phyloP scores from a whole-genome alignment of 2,113 vertebrate genomes.

The Pteropus alecto region DNA sequence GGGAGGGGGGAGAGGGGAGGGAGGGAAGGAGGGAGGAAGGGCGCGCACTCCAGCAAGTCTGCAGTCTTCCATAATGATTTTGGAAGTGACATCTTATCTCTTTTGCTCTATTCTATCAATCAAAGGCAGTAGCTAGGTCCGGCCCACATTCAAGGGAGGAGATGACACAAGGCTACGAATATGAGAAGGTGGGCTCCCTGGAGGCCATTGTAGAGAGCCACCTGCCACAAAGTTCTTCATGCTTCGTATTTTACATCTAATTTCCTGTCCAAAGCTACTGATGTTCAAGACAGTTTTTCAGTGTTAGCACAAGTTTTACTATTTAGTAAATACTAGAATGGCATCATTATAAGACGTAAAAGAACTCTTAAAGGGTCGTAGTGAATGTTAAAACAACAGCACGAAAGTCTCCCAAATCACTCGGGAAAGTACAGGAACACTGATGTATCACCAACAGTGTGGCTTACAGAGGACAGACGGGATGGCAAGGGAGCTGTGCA shows the following conservation, averaged over 20 bases:
- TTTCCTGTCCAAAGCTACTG: background rate
- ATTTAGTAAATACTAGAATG: background rate
- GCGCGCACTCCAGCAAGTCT: background rate
- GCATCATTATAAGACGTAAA: background rate
- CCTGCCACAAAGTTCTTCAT: background rate
- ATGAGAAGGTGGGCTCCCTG: background rate
- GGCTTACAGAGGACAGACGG: background rate
- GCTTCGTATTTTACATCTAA: background rate
- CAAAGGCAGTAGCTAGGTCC: background rate
- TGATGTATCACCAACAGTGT: background rate
- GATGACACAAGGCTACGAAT: background rate
- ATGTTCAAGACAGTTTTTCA: background rate
- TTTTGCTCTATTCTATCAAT: background rate
- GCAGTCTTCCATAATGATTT: background rate
- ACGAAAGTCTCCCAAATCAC: background rate
- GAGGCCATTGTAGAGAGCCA: background rate
- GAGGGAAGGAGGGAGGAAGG: background rate
- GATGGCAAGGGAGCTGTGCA: background rate
- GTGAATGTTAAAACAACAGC: background rate
- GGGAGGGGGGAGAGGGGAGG: too few species aligned
- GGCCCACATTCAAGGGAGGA: background rate
- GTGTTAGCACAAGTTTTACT: background rate
- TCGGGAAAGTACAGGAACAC: background rate
- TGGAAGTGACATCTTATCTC: background rate
- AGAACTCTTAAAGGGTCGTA: background rate